Base-by-base conservation (phyloP, 2,797 vertebrate genomes). In the Parambassis ranga region DNA sequence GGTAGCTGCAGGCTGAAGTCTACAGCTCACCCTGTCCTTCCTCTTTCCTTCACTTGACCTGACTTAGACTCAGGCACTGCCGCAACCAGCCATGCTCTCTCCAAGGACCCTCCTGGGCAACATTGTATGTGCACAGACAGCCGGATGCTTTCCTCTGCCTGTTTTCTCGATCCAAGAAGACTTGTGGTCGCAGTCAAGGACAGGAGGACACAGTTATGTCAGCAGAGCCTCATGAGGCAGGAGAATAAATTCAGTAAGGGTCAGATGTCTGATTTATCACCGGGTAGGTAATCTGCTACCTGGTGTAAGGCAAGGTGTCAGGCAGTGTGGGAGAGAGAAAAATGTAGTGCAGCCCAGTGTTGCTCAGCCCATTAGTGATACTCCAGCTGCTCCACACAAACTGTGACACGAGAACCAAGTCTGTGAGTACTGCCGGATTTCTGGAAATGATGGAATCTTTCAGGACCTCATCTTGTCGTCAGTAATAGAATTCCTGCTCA, bases 311-410 rank as follows among this genome's bases (percentile, higher is more conserved):
- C 47, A 36, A 28, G 7, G 22, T 47, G 74, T 75, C 62, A 32
- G 37, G 39, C 20, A 49, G 55, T 41, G 46, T 52, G 23, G 28
- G 35, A 33, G 47, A 57, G 33, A 67, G 61, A 67, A 24, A 64
- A 32, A 60, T 19, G 14, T 41, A 65, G 53, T 49, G 15, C 33
- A 26, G 71, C 59, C 41, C 20, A 14, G 28, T 35, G 30, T 19
- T 36, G 19, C 49, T 74, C 67, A 81, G 65, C 68, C 58, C 63
- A 71, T 84, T 78, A 77, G 61, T 49, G 51, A 72, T 23, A 48
- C 41, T 57, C 15, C 63, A 53, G 33, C 66, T 26, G 48, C 60
- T 62, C 39, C 61, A 38, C 36, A 32, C 22, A 3, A 19, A 15
- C 32, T 22, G 48, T 62, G 52, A 51, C 43, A 23, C 22, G 38